Percentiles rank a stretch among this genome's conserved stretches.
Conservation (phyloP, 2,888 invertebrate genomes). For the Leptarthrus brevirostris region DNA sequence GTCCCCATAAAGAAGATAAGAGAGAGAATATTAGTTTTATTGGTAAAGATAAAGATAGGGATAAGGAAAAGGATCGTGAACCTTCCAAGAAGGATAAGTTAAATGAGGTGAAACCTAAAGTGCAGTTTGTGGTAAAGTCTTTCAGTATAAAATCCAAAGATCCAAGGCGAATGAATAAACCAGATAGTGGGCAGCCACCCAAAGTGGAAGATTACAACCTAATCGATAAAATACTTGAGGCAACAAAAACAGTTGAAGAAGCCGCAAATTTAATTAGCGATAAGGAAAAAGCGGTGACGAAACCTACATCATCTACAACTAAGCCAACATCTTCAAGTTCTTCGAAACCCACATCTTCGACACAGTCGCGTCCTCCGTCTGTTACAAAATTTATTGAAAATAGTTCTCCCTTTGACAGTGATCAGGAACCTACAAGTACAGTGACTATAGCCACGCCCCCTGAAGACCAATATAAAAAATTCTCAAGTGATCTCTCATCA, state of each 20-base stretch:
- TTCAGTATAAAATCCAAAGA: conserved; percentile 50
- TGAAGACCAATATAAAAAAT: conserved; percentile 61
- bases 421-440: conserved; percentile 84
- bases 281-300: conserved; percentile 52
- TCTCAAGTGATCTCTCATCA: conserved; percentile 56
- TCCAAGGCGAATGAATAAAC: conserved; percentile 43
- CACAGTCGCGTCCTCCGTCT: conserved; percentile 49
- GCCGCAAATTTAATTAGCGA: conserved; percentile 61
- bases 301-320: conserved; percentile 36
- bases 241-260: conserved; percentile 64
- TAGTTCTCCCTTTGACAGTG: conserved; percentile 69
- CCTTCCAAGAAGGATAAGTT: conserved; percentile 18
- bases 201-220: conserved; percentile 60
- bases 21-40: neutral
- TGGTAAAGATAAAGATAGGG: conserved; percentile 54
- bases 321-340: conserved; percentile 46
- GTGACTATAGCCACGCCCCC: conserved; percentile 75
- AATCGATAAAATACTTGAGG: conserved; percentile 66
- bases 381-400: conserved; percentile 46
- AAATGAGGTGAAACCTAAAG: conserved; percentile 55
- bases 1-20: conserved; percentile 58
- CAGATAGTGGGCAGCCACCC: conserved; percentile 56
- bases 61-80: conserved; percentile 45
- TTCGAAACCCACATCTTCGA: conserved; percentile 41
- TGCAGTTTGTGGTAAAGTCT: conserved; percentile 52